Evolutionary conservation across 2,113 vertebrate species (phyloP).

Genomic region (Microtus montanus): DNA sequence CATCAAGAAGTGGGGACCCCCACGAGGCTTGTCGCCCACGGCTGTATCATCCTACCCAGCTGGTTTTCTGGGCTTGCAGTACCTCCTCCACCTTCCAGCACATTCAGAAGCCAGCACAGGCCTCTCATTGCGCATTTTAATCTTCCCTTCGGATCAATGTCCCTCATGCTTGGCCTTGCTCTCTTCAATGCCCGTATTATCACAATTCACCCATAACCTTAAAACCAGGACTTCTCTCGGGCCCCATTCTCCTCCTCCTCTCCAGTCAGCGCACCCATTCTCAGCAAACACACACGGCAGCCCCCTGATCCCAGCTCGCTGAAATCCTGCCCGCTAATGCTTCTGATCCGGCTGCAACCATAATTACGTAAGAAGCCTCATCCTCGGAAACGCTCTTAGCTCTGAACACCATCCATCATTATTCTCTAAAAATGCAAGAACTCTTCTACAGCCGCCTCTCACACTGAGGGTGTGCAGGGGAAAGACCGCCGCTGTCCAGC

Average conservation of each 20-base stretch:
- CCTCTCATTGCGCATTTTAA: background rate
- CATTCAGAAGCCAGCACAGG: background rate
- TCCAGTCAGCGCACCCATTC: slow-evolving; percentile 75
- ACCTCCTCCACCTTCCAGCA: background rate
- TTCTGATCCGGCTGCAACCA: slow-evolving; percentile 69
- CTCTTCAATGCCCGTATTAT: slow-evolving; percentile 34
- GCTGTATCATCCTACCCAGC: accelerated
- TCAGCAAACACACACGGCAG: slow-evolving; percentile 61
- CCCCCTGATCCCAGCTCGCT: slow-evolving; percentile 65
- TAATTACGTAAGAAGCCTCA: slow-evolving; percentile 69
- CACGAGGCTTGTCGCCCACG: accelerated
- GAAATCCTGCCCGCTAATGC: slow-evolving; percentile 71
- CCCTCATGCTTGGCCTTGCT: background rate
- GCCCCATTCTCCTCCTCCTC: slow-evolving; percentile 76
- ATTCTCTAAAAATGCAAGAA: background rate
- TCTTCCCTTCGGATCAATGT: background rate
- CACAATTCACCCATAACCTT: slow-evolving; percentile 65
- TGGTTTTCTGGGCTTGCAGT: accelerated
- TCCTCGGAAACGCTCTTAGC: background rate
- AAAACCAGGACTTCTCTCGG: slow-evolving; percentile 68
- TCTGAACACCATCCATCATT: background rate
- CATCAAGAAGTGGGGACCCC: background rate
- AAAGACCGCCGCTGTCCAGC: background rate
- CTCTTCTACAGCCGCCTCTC: background rate
- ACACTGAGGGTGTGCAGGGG: background rate